These are phyloP conservation scores for Scaptomyza tumidula DNA, from an alignment of 2,888 invertebrate species.

Conservation along the genomic window DNA sequence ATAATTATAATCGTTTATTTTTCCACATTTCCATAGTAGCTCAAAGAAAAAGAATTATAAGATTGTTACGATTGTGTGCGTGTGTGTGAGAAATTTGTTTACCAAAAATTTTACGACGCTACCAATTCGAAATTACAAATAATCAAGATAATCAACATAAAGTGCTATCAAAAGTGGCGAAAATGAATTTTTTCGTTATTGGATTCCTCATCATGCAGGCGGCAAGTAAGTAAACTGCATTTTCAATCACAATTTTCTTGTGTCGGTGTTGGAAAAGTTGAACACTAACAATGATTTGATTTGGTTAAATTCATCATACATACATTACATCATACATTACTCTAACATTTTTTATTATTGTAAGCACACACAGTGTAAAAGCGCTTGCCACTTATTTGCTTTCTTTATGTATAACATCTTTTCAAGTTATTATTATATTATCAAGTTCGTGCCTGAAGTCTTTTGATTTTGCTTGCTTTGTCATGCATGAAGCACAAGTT, in stretches of 20 bases:
- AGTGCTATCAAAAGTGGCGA: constrained; percentile 34
- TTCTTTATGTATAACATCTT: too few species aligned
- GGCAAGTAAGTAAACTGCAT: constrained; percentile 76
- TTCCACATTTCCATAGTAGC: constrained; percentile 41
- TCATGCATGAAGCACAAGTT: constrained; percentile 30
- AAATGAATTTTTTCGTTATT: constrained; percentile 82
- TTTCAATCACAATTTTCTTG: constrained; percentile 17
- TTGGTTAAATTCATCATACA: not conserved
- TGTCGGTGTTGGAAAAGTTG: constrained; percentile 38
- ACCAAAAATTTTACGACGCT: constrained; percentile 47
- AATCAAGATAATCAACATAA: constrained; percentile 34
- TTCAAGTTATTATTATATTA: too few species aligned
- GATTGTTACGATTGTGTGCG: constrained; percentile 31
- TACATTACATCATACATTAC: not conserved
- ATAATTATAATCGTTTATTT: constrained; percentile 33
- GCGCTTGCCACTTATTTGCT: too few species aligned
- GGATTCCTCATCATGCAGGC: constrained; percentile 83
- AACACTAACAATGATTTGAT: constrained; percentile 8
- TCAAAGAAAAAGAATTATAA: not conserved
- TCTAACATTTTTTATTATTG: not conserved
- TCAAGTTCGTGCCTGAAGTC: constrained; percentile 66
- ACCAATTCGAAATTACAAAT: constrained; percentile 14
- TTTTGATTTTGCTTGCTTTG: constrained; percentile 39
- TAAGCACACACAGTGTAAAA: too few species aligned
- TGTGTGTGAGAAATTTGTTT: constrained; percentile 43